phyloP scores from a whole-genome alignment of 2,113 vertebrate genomes.

The Tor tambroides region DNA sequence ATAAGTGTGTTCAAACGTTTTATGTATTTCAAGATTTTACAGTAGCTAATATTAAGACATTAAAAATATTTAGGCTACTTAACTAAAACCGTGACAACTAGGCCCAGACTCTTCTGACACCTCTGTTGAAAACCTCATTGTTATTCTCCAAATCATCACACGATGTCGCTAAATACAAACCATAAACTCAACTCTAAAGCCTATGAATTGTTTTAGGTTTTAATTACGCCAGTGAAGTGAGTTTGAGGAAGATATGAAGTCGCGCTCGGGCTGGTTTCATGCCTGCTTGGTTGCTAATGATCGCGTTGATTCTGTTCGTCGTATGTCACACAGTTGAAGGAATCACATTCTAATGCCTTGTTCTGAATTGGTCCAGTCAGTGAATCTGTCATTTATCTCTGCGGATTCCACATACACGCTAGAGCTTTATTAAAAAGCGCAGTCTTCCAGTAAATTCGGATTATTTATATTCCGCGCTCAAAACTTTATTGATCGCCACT shows the following conservation, averaged over 20 bases:
- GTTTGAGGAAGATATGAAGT: conserved; percentile 8
- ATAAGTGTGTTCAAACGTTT: too few species aligned
- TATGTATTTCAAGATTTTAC: background rate
- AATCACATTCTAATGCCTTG: background rate
- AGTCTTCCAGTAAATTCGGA: conserved; percentile 7
- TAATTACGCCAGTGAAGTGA: conserved; percentile 14
- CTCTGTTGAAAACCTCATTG: background rate
- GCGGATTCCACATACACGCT: background rate
- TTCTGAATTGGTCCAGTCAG: background rate
- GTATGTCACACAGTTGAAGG: background rate
- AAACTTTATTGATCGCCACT: conserved; percentile 23
- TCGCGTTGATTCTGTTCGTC: background rate
- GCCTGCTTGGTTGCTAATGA: background rate
- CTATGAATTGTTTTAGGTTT: background rate
- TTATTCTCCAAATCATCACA: conserved; percentile 9
- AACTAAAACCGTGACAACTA: background rate
- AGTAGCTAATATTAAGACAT: background rate
- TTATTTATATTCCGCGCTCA: background rate
- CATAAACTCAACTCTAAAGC: background rate
- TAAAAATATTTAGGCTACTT: background rate
- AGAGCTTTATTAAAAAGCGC: conserved; percentile 3
- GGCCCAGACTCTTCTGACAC: background rate
- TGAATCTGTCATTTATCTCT: conserved; percentile 1
- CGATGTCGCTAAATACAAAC: conserved; percentile 61
- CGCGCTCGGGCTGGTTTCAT: background rate